Percentiles rank a stretch among this genome's conserved stretches.
Evolutionary conservation across 2,888 invertebrate genomes (phyloP).

Genomic region (Allolobophora icterica): DNA sequence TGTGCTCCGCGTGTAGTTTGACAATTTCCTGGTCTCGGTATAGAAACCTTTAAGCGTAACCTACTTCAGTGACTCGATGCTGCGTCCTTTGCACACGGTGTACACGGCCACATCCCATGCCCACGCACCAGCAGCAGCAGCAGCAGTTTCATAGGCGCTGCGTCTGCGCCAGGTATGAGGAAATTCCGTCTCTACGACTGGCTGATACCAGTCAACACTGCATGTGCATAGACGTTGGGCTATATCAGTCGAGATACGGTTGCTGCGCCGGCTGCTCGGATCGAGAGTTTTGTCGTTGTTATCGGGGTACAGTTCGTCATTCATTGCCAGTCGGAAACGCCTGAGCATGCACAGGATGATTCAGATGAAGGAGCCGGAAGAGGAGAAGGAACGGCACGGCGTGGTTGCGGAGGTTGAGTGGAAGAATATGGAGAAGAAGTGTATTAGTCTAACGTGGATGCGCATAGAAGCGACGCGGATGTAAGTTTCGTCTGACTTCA

Average conservation of each 20-base stretch:
- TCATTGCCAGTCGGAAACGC: not conserved
- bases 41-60: not conserved
- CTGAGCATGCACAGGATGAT: not conserved
- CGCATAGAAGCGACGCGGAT: not conserved
- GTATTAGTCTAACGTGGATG: not conserved
- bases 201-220: not conserved
- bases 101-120: not conserved
- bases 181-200: not conserved
- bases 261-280: not conserved
- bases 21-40: not conserved
- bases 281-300: not conserved
- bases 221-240: not conserved
- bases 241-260: not conserved
- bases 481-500: not conserved
- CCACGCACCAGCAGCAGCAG: not conserved
- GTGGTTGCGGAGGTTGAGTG: not conserved
- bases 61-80: not conserved
- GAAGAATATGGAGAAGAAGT: not conserved
- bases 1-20: not conserved
- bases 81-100: not conserved
- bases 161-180: not conserved
- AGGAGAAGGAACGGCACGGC: not conserved
- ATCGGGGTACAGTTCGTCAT: not conserved
- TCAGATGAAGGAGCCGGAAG: not conserved
- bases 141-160: not conserved